Evolutionary conservation across 2,113 vertebrate genomes (phyloP).

Genomic region (Alosa alosa): DNA sequence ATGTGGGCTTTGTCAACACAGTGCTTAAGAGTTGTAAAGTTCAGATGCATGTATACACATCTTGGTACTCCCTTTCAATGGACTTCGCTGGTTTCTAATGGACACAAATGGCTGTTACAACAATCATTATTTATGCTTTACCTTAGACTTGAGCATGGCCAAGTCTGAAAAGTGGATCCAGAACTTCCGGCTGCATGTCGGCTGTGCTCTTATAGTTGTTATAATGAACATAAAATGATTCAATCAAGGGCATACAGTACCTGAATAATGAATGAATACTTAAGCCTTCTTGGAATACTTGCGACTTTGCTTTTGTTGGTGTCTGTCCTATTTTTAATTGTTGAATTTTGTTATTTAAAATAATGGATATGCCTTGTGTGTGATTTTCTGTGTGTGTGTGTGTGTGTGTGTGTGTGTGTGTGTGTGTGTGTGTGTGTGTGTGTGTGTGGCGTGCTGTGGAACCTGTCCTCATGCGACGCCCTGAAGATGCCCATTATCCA

Average conservation of each 20-base stretch:
- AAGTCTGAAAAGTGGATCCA: not conserved
- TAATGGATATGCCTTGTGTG: not conserved
- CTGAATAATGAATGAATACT: not conserved
- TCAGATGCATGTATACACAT: no score
- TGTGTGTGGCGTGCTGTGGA: conserved; percentile 87
- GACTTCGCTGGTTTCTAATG: no score
- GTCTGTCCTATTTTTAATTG: not conserved
- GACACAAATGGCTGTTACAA: not conserved
- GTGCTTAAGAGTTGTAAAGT: not conserved
- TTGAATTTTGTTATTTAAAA: not conserved
- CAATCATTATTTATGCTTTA: not conserved
- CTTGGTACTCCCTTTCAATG: no score
- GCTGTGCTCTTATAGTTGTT: not conserved
- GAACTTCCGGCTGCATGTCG: not conserved
- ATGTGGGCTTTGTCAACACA: no score
- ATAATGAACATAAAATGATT: not conserved
- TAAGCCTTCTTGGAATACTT: not conserved
- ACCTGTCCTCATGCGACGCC: conserved; percentile 95
- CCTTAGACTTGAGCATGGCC: not conserved
- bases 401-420: not conserved
- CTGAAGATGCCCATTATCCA: conserved; percentile 99
- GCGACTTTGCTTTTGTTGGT: not conserved
- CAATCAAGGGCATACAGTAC: not conserved
- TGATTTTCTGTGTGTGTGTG: conserved; percentile 3
- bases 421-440: not conserved